A percentile compares a stretch with the other conserved stretches of the same genome.
Conservation (phyloP, 2,113 vertebrate genomes). For the Sphyrna mokarran region DNA sequence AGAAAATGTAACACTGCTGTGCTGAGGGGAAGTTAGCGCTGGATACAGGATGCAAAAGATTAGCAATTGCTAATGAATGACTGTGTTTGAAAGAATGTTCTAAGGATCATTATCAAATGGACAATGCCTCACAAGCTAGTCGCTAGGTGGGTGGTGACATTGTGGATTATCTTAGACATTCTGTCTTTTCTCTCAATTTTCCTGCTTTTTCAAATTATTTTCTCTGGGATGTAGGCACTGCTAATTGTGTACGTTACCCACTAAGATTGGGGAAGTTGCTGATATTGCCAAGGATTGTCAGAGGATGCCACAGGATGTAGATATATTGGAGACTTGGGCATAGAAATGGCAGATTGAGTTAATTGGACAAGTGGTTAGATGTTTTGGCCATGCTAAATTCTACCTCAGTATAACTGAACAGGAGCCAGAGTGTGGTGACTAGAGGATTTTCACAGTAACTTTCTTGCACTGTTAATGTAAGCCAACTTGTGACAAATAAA, state of each 20-base stretch:
- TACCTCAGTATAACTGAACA: no score
- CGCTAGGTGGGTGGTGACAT: background rate
- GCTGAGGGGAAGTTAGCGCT: background rate
- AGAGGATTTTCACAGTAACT: no score
- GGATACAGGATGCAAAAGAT: constrained; percentile 30
- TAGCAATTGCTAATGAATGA: constrained; percentile 24
- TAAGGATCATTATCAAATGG: background rate
- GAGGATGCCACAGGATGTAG: no score
- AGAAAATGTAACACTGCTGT: constrained; percentile 33
- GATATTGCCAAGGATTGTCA: no score
- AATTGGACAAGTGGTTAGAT: no score
- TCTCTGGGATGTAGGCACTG: background rate
- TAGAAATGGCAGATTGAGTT: no score
- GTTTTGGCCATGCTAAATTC: no score
- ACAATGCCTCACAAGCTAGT: background rate
- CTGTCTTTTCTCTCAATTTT: background rate
- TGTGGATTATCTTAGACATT: background rate
- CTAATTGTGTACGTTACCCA: background rate
- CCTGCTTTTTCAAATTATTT: background rate
- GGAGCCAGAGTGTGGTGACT: no score
- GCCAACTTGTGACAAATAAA: no score
- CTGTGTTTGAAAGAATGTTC: background rate
- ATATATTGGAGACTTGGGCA: no score
- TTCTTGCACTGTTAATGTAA: no score
- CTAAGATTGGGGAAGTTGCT: no score